Conservation (phyloP, 1,140 invertebrate genomes). For the Ceratosolen fusciceps region DNA sequence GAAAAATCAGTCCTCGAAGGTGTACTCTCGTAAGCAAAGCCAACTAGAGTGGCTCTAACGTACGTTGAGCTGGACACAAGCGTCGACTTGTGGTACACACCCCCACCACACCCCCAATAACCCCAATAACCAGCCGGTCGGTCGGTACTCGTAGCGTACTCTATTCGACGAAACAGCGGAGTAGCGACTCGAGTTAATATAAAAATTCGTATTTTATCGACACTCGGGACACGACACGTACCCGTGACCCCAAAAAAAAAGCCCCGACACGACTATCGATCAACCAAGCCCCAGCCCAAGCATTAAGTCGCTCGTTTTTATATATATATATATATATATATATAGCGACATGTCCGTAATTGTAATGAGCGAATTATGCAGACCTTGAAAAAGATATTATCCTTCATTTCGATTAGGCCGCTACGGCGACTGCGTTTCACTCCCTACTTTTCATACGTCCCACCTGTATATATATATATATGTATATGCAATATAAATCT, state of each 20-base stretch:
- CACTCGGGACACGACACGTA: background rate
- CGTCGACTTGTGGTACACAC: too few species aligned
- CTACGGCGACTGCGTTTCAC: background rate
- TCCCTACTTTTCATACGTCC: background rate
- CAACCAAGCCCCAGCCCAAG: background rate
- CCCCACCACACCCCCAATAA: too few species aligned
- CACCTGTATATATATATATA: background rate
- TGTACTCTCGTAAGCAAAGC: too few species aligned
- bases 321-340: too few species aligned
- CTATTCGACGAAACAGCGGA: background rate
- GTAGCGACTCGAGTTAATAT: background rate
- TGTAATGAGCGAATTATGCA: background rate
- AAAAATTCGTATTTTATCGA: background rate
- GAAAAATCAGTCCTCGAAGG: too few species aligned
- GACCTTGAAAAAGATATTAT: slow-evolving; percentile 6
- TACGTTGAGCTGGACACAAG: too few species aligned
- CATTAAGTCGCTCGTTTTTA: background rate
- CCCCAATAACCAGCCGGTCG: too few species aligned
- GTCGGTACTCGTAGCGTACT: background rate
- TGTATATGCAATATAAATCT: too few species aligned
- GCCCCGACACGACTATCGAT: background rate
- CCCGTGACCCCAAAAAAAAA: slow-evolving; percentile 19
- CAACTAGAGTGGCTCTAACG: too few species aligned
- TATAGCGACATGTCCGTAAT: background rate
- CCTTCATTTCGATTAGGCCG: background rate